Conservation (phyloP, 2,113 vertebrate species). For the Onychorhynchus coronatus region DNA sequence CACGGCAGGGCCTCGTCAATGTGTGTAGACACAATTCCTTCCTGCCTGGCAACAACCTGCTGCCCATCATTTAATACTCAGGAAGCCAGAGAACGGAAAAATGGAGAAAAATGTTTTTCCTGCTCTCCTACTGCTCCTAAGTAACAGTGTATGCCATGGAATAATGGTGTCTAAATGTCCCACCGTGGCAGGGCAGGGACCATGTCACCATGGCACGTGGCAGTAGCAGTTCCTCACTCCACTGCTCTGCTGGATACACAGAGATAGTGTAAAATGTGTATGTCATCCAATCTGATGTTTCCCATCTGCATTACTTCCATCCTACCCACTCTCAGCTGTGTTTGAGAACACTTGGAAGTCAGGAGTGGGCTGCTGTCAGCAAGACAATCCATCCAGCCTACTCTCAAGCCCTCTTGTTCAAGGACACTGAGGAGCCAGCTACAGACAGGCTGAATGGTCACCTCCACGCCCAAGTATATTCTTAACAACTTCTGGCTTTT, state of each 20-base stretch:
- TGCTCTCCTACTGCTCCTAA: neutral
- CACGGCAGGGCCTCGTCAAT: neutral
- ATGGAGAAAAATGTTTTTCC: neutral
- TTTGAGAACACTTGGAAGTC: neutral
- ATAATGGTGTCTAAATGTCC: neutral
- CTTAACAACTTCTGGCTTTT: slow-evolving; percentile 14
- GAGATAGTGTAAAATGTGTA: rapidly evolving
- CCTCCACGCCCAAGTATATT: neutral
- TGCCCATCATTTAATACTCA: neutral
- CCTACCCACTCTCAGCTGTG: slow-evolving; percentile 6
- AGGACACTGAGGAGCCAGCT: slow-evolving; percentile 40
- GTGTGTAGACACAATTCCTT: neutral
- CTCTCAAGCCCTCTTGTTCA: neutral
- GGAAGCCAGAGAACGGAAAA: neutral
- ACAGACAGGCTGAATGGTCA: neutral
- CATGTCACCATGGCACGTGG: neutral
- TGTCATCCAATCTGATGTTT: neutral
- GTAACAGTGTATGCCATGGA: neutral
- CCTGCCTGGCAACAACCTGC: neutral
- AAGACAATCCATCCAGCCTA: slow-evolving; percentile 2
- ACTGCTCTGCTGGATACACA: neutral
- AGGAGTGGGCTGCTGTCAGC: neutral
- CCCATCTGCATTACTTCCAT: neutral
- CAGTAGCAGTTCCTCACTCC: neutral
- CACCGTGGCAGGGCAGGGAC: rapidly evolving